phyloP scores from a whole-genome alignment of 2,888 invertebrate genomes.

The Caenorhabditis macrosperma region DNA sequence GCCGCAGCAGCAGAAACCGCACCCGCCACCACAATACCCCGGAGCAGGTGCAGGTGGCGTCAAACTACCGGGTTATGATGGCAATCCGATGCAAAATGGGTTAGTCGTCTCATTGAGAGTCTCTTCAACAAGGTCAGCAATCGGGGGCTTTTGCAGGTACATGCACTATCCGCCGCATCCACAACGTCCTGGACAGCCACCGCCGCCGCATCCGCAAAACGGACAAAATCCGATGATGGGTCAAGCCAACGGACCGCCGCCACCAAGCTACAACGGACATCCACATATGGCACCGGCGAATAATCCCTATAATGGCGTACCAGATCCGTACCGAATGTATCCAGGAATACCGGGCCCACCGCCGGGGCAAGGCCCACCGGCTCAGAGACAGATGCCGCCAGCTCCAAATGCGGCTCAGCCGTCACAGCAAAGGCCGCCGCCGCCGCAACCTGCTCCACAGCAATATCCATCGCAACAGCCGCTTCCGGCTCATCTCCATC shows the following conservation, averaged over 20 bases:
- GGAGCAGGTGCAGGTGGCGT: conserved; percentile 14
- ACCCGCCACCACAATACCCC: conserved; percentile 21
- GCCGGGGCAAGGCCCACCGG: neutral
- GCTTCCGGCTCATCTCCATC: conserved; percentile 34
- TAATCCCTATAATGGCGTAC: conserved; percentile 9
- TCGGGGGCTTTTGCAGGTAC: conserved; percentile 23
- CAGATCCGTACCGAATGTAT: conserved; percentile 39
- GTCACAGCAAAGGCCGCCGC: conserved; percentile 11
- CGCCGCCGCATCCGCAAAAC: too few relatives aligned
- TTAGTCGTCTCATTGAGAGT: neutral
- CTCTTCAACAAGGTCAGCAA: neutral
- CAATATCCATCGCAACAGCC: conserved; percentile 37
- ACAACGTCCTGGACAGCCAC: conserved; percentile 4
- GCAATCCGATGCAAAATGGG: conserved; percentile 45
- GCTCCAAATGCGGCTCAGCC: neutral
- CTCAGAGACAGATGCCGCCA: conserved; percentile 4
- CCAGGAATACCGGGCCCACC: conserved; percentile 21
- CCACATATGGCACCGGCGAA: conserved; percentile 19
- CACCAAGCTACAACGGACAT: conserved; percentile 39
- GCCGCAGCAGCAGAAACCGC: conserved; percentile 13
- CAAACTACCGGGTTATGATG: conserved; percentile 40
- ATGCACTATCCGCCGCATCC: conserved; percentile 34
- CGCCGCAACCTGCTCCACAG: neutral
- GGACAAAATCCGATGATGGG: conserved; percentile 1
- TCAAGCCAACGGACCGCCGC: conserved; percentile 2